phyloP scores from a whole-genome alignment of 1,140 invertebrate genomes.

The Nymphalis io region DNA sequence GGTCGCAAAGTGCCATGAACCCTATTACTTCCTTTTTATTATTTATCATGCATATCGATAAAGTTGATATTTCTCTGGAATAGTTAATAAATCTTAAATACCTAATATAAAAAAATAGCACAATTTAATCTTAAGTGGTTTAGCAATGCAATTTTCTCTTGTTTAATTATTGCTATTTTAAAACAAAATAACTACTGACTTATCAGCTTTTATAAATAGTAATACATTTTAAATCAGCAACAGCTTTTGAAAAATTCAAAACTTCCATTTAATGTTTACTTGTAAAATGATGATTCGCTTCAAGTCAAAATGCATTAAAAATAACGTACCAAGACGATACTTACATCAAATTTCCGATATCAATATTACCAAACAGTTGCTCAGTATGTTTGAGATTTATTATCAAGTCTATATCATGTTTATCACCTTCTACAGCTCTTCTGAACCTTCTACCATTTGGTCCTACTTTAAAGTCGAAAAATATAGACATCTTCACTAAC shows the following conservation, averaged over 20 bases:
- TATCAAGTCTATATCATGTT: slow-evolving; percentile 55
- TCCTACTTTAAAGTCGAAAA: slow-evolving; percentile 65
- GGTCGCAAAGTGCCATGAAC: slow-evolving; percentile 76
- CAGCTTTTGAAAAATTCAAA: too few relatives aligned
- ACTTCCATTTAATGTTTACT: too few relatives aligned
- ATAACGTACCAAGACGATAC: slow-evolving; percentile 22
- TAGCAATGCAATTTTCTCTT: too few relatives aligned
- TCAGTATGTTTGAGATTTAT: slow-evolving; percentile 43
- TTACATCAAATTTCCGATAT: slow-evolving; percentile 66
- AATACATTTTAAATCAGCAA: too few relatives aligned
- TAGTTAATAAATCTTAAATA: background rate
- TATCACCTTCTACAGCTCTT: slow-evolving; percentile 66
- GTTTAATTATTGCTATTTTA: too few relatives aligned
- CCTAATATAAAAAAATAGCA: background rate
- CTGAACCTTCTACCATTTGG: slow-evolving; percentile 58
- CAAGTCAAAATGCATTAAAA: too few relatives aligned
- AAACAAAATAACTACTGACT: too few relatives aligned
- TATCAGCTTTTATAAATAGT: too few relatives aligned
- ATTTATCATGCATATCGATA: slow-evolving; percentile 73
- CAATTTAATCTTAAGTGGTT: too few relatives aligned
- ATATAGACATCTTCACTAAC: slow-evolving; percentile 62
- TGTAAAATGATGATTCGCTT: background rate
- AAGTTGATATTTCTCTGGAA: slow-evolving; percentile 68
- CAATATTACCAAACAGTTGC: slow-evolving; percentile 51
- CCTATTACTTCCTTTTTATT: slow-evolving; percentile 69